These are phyloP conservation scores for Metopia argyrocephala DNA, from an alignment of 2,888 invertebrate genomes.

Conservation along the genomic window DNA sequence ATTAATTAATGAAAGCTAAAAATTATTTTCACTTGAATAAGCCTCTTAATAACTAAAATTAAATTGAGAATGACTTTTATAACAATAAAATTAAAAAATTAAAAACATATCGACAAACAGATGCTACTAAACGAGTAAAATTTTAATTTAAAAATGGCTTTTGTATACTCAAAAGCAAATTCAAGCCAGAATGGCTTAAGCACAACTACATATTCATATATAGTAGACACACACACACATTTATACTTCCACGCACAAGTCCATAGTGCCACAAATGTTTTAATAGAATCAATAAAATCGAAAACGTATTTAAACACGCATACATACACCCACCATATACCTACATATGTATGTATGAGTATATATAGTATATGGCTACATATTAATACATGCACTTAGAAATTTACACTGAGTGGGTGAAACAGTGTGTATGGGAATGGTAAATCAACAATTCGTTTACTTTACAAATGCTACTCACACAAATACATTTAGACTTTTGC, in stretches of 20 bases:
- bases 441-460: no score
- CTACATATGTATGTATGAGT: no score
- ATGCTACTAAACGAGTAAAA: slow-evolving; percentile 23
- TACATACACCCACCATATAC: not conserved
- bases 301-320: slow-evolving; percentile 63
- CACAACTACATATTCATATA: no score
- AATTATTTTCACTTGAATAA: no score
- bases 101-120: slow-evolving; percentile 8
- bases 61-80: no score
- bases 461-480: slow-evolving; percentile 16
- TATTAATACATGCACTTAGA: no score
- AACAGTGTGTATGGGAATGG: no score
- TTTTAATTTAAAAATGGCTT: slow-evolving; percentile 52
- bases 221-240: not conserved
- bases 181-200: no score
- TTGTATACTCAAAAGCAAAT: slow-evolving; percentile 1
- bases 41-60: no score
- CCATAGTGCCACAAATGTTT: slow-evolving; percentile 22
- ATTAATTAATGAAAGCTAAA: no score
- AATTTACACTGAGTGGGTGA: no score
- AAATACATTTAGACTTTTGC: slow-evolving; percentile 36
- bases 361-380: no score
- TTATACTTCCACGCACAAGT: not conserved
- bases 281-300: slow-evolving; percentile 45
- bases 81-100: not conserved